A percentile compares a stretch with the other conserved stretches of the same genome.
Conservation (phyloP, 2,113 vertebrate genomes). For the Seriola aureovittata region DNA sequence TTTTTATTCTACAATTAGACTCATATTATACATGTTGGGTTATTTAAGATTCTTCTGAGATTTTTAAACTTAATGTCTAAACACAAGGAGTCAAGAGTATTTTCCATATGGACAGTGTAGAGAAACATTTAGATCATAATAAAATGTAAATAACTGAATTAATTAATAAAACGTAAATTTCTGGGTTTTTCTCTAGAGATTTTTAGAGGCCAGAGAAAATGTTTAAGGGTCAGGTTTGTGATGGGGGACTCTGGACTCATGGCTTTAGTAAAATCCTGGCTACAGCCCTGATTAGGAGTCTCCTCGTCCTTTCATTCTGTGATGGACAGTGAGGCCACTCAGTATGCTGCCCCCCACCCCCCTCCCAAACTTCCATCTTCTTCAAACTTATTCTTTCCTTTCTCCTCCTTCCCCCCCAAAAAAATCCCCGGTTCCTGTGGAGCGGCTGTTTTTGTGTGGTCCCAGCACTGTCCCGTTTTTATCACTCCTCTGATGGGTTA, state of each 20-base stretch:
- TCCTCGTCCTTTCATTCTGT: conserved; percentile 55
- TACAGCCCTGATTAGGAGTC: conserved; percentile 21
- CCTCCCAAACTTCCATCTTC: conserved; percentile 67
- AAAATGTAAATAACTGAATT: not conserved
- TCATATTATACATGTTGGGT: not conserved
- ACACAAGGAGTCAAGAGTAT: not conserved
- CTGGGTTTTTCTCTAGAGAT: no score
- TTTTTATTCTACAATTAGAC: not conserved
- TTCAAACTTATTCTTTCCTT: conserved; percentile 72
- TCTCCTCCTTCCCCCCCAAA: conserved; percentile 80
- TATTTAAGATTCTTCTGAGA: not conserved
- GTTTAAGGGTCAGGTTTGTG: not conserved
- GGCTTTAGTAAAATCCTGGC: conserved; percentile 32
- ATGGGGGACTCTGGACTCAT: conserved; percentile 32
- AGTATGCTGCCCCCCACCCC: conserved; percentile 43
- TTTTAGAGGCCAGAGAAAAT: not conserved
- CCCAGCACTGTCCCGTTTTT: conserved; percentile 90
- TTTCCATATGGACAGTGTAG: not conserved
- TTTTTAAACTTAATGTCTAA: not conserved
- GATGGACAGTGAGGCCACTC: conserved; percentile 66
- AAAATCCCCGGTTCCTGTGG: conserved; percentile 85
- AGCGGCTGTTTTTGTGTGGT: conserved; percentile 94
- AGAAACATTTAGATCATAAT: not conserved
- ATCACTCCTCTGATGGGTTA: conserved; percentile 91
- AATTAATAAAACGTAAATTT: not conserved